A percentile compares a stretch with the other conserved stretches of the same genome.
Conservation (phyloP, 2,113 vertebrate species). For the Aptenodytes patagonicus region DNA sequence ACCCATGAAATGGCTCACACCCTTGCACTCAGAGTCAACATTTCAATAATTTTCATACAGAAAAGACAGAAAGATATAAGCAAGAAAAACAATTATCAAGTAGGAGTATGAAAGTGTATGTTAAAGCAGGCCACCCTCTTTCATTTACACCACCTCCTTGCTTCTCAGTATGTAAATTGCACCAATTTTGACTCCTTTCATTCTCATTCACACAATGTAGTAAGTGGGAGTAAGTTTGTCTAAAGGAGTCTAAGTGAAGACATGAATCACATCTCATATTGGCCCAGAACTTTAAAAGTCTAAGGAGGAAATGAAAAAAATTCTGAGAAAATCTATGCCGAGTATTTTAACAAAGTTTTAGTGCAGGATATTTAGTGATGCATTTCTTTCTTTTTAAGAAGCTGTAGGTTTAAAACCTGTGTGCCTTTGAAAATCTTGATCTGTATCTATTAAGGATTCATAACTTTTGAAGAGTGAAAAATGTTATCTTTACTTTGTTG, state of each 20-base stretch:
- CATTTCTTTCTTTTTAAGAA: background rate
- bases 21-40: background rate
- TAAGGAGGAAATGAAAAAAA: background rate
- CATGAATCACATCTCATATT: conserved; percentile 4
- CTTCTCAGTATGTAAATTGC: conserved; percentile 24
- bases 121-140: conserved; percentile 15
- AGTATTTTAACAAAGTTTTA: background rate
- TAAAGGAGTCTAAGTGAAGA: background rate
- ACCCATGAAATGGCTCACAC: background rate
- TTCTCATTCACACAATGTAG: conserved; percentile 20
- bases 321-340: background rate
- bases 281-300: background rate
- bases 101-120: background rate
- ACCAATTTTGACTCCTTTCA: conserved; percentile 29
- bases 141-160: background rate
- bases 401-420: background rate
- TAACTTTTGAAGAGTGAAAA: background rate
- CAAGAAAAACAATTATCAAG: background rate
- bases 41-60: background rate
- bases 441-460: background rate
- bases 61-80: background rate
- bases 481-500: background rate
- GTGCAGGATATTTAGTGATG: background rate
- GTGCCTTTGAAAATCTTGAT: background rate
- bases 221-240: conserved; percentile 28